Evolutionary conservation across 2,888 invertebrate genomes (phyloP), one percentile per base, ranked within the genome.

Genomic region (Brenthis daphne): DNA sequence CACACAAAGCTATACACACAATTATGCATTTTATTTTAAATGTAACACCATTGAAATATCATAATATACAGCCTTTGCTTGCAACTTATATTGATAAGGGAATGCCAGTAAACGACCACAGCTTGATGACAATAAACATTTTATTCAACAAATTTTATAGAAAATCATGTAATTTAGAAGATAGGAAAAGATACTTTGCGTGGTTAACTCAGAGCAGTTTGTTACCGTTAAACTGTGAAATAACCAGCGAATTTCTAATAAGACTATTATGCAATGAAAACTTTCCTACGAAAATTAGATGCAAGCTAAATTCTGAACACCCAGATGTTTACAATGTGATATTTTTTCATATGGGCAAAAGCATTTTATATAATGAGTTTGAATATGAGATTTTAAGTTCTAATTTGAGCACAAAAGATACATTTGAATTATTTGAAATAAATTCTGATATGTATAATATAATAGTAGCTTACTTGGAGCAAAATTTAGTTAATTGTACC

Each of bases 31-130:
- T 75, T 6, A 75, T 93, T 71, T 74, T 92, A 68, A 75, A 76
- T 43, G 73, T 80, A 16, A 78, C 84, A 64, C 72, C 78, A 20
- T 75, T 92, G n/a, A 82, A 82, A 65, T 86, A 85, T 71, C 75
- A 81, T 65, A 81, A 83, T 55, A 77, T 85, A 8, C 82, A 86
- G 70, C 81, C 87, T 5, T 74, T 93, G n/a, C 76, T 90, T 24
- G 86, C 88, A 74, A 76, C 89, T 33, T 93, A 92, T 68, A 78
- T 82, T 20, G 92, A 93, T 66, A 88, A 84, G 71, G 88, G 85
- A 61, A 89, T 92, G 86, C 88, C 89, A 3, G 83, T 88, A 5
- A 88, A 85, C 20, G 77, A 80, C 50, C 69, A 78, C 47, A 89
- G 86, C 72, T 75, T 92, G 3, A 75, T 71, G 47, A 92, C 92